phyloP scores from a whole-genome alignment of 2,797 vertebrate genomes.

The Phylloscopus collybita region DNA sequence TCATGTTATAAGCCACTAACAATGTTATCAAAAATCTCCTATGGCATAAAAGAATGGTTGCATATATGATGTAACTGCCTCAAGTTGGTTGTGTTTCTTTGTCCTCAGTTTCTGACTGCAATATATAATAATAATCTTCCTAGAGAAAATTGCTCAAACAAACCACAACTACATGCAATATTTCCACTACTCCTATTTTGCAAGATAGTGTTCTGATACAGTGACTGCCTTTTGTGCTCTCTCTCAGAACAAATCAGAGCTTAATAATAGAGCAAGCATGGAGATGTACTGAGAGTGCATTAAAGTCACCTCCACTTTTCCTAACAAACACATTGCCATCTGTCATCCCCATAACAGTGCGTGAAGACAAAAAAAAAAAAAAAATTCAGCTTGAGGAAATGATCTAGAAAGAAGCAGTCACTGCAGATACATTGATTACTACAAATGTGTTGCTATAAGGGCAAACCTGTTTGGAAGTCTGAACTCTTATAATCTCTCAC shows the following conservation, averaged over 20 bases:
- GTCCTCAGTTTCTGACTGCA: neutral
- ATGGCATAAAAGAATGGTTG: neutral
- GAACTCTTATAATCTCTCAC: constrained; percentile 15
- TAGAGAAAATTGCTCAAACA: constrained; percentile 12
- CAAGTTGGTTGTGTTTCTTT: neutral
- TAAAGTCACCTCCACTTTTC: constrained; percentile 67
- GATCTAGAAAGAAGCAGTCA: constrained; percentile 48
- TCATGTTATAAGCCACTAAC: neutral
- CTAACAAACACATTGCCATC: constrained; percentile 50
- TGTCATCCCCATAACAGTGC: constrained; percentile 28
- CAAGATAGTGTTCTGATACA: constrained; percentile 23
- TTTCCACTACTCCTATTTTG: constrained; percentile 24
- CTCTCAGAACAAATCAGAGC: constrained; percentile 38
- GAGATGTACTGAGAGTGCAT: constrained; percentile 21
- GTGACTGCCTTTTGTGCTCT: constrained; percentile 27
- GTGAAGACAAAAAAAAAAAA: constrained; percentile 34
- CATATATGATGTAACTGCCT: neutral
- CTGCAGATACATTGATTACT: constrained; percentile 40
- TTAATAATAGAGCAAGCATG: constrained; percentile 46
- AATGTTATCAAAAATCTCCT: neutral
- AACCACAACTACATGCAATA: neutral
- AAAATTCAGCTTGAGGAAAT: constrained; percentile 51
- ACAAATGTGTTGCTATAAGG: constrained; percentile 21
- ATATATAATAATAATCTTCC: constrained; percentile 7
- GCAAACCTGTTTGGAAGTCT: neutral